Evolutionary conservation across 2,113 vertebrate genomes (phyloP).

Genomic region (Xiphorhynchus elegans): DNA sequence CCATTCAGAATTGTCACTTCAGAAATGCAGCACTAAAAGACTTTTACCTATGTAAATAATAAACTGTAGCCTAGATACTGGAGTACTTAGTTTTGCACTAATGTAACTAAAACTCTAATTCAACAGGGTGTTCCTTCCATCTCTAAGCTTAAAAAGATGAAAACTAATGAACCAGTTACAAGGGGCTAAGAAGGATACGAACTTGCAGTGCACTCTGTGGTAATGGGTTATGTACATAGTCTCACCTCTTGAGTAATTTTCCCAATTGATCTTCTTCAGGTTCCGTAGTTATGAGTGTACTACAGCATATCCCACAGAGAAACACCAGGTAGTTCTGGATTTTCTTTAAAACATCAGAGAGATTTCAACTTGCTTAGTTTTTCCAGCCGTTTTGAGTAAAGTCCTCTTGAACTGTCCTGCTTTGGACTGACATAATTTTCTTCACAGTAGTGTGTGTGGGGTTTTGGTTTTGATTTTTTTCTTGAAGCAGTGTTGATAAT

Average conservation of each 20-base stretch:
- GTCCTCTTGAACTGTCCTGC: background rate
- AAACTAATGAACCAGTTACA: background rate
- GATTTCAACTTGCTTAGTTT: background rate
- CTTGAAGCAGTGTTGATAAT: background rate
- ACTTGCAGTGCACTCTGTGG: background rate
- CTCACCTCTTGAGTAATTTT: background rate
- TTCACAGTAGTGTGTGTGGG: background rate
- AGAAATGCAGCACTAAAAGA: background rate
- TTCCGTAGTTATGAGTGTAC: background rate
- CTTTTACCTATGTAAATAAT: background rate
- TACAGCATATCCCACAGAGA: rapidly evolving
- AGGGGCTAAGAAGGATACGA: background rate
- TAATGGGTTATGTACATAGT: background rate
- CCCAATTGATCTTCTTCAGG: background rate
- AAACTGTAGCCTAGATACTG: background rate
- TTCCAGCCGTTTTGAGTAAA: background rate
- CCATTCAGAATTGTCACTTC: background rate
- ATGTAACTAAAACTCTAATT: background rate
- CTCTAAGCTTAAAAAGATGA: background rate
- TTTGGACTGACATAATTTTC: background rate
- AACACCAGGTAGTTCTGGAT: background rate
- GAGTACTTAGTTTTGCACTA: background rate
- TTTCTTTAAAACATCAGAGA: background rate
- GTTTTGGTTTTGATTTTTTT: background rate
- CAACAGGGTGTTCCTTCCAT: background rate